Evolutionary conservation across 2,113 vertebrate genomes (phyloP).

Genomic region (Sinocyclocheilus maitianheensis): DNA sequence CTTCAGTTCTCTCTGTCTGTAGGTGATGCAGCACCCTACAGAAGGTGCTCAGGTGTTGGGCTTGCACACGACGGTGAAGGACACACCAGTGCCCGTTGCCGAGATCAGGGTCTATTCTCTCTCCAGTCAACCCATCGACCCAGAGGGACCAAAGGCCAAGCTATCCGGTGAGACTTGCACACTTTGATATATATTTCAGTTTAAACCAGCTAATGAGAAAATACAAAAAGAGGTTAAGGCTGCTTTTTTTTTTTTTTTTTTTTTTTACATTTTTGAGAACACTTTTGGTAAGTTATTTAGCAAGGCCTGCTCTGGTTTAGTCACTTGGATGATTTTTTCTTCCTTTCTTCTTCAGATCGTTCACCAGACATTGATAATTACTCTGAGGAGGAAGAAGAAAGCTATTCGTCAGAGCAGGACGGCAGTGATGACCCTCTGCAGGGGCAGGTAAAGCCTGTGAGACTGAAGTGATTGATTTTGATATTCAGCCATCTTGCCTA

Average conservation of each 20-base stretch:
- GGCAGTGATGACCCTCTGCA: conserved; percentile 89
- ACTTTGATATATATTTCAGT: not conserved
- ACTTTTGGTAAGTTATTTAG: not conserved
- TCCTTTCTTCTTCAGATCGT: conserved; percentile 75
- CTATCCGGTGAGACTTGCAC: conserved; percentile 77
- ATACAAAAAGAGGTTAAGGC: not conserved
- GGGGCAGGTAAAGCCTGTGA: conserved; percentile 75
- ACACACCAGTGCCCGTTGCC: conserved; percentile 84
- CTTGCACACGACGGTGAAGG: conserved; percentile 88
- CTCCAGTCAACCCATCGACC: conserved; percentile 92
- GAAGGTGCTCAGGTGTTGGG: conserved; percentile 87
- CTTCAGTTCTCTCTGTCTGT: not conserved
- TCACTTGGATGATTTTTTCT: not conserved
- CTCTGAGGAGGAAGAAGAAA: conserved; percentile 92
- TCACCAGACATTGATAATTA: conserved; percentile 93
- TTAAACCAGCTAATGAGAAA: not conserved
- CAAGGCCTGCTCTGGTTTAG: not conserved
- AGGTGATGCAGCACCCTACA: conserved; percentile 93
- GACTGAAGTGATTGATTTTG: not conserved
- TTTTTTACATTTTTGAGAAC: not conserved
- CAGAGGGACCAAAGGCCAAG: conserved; percentile 88
- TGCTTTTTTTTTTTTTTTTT: not conserved
- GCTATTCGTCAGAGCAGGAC: conserved; percentile 91
- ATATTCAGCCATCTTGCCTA: not conserved
- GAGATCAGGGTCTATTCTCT: conserved; percentile 89